Conservation (phyloP, 53 echinoderm and acorn worm species). For the Astropecten irregularis region DNA sequence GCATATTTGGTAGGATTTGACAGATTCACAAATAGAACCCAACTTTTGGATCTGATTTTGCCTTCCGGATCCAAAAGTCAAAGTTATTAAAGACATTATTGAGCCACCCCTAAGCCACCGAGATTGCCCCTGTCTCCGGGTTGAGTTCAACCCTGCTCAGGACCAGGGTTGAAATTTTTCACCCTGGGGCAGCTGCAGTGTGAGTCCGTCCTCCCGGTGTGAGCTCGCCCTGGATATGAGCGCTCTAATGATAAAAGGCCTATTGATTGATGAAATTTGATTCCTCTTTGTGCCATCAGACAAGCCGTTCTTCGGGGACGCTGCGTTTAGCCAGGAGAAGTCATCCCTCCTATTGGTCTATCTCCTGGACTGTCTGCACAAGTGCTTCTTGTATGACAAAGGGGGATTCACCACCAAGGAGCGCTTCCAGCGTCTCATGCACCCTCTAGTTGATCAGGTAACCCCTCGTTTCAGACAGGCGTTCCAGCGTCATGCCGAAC, state of each 20-base stretch:
- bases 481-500: no score
- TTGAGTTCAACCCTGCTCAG: no score
- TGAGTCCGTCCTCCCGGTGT: no score
- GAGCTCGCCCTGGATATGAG: background rate
- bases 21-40: no score
- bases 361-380: slow-evolving; percentile 77
- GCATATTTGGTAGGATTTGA: no score
- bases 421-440: slow-evolving; percentile 86
- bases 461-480: no score
- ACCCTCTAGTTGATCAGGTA: slow-evolving; percentile 95
- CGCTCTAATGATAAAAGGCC: background rate
- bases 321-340: slow-evolving; percentile 42
- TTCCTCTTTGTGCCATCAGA: slow-evolving; percentile 44
- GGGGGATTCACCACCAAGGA: slow-evolving; percentile 90
- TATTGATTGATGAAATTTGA: background rate
- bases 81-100: no score
- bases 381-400: slow-evolving; percentile 90
- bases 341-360: slow-evolving; percentile 65
- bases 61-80: no score
- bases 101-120: no score
- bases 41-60: no score
- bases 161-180: no score
- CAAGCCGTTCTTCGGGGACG: slow-evolving; percentile 62
- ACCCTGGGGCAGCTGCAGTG: background rate
- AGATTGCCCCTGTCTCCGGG: no score